Percentiles rank a stretch among this genome's conserved stretches.
These are phyloP conservation scores for Xestia sexstrigata DNA, from an alignment of 2,888 invertebrate genomes.

Conservation along the genomic window DNA sequence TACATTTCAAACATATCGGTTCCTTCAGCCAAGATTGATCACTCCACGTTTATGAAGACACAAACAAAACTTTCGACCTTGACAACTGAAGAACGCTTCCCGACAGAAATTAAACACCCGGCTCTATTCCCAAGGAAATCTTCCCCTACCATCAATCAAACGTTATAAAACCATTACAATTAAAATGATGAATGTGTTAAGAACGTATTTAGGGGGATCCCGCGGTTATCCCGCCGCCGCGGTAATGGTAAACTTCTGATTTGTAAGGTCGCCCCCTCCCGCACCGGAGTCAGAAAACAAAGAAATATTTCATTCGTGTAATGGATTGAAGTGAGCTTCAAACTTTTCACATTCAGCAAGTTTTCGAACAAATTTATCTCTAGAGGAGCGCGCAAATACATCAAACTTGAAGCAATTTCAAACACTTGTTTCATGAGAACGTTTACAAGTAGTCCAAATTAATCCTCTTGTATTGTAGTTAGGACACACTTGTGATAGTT, in stretches of 20 bases:
- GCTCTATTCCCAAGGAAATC: slow-evolving; percentile 44
- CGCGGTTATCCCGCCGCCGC: slow-evolving; percentile 49
- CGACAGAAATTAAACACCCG: slow-evolving; percentile 55
- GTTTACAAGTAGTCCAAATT: slow-evolving; percentile 83
- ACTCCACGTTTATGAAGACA: slow-evolving; percentile 77
- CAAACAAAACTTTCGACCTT: slow-evolving; percentile 55
- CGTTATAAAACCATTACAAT: slow-evolving; percentile 69
- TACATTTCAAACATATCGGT: slow-evolving; percentile 87
- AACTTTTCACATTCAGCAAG: slow-evolving; percentile 90
- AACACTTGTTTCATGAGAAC: slow-evolving; percentile 87
- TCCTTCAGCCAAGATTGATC: slow-evolving; percentile 86
- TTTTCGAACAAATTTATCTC: slow-evolving; percentile 90
- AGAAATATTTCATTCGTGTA: slow-evolving; percentile 90
- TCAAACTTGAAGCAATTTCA: slow-evolving; percentile 89
- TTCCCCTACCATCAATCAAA: slow-evolving; percentile 71
- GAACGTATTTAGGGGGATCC: slow-evolving; percentile 59
- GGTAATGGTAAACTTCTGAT: slow-evolving; percentile 84
- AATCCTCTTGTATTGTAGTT: slow-evolving; percentile 67
- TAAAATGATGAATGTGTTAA: slow-evolving; percentile 72
- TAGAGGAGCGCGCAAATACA: slow-evolving; percentile 88
- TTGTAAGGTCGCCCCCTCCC: slow-evolving; percentile 82
- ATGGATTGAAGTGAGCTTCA: slow-evolving; percentile 90
- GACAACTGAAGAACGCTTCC: slow-evolving; percentile 46
- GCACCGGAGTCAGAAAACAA: slow-evolving; percentile 87
- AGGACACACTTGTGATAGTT: slow-evolving; percentile 48